Evolutionary conservation across 2,113 vertebrate species (phyloP).

Genomic region (Peromyscus polionotus): DNA sequence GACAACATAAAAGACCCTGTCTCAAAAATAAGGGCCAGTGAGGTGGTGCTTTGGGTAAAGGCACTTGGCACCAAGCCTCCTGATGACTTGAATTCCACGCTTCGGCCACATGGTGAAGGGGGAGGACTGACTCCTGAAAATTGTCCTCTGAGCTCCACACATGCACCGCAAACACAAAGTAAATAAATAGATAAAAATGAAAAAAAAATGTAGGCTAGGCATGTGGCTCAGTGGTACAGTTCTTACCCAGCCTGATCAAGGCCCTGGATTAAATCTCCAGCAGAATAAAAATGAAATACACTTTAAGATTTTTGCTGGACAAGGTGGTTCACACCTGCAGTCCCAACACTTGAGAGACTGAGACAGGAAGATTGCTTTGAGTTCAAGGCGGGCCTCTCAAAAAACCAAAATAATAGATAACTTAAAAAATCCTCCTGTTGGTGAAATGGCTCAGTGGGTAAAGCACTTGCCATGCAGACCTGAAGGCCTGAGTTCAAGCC

Average conservation of each 20-base stretch:
- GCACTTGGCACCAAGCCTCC: background rate
- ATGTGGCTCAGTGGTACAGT: background rate
- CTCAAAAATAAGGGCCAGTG: background rate
- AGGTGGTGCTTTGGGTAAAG: background rate
- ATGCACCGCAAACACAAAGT: background rate
- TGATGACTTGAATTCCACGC: background rate
- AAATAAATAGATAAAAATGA: background rate
- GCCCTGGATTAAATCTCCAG: background rate
- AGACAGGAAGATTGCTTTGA: background rate
- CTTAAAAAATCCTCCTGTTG: background rate
- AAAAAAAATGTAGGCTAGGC: background rate
- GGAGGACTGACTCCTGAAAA: background rate
- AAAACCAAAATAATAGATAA: background rate
- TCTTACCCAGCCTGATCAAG: background rate
- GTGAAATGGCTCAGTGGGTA: background rate
- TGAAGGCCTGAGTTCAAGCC: background rate
- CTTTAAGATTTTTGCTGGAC: background rate
- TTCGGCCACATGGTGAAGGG: background rate
- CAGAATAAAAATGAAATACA: background rate
- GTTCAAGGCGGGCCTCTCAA: no score
- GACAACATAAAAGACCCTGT: background rate
- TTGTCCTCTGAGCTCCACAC: background rate
- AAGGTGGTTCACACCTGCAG: background rate
- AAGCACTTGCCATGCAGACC: background rate
- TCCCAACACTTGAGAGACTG: background rate